Conservation (phyloP, 2,888 invertebrate species). For the Myathropa florea region DNA sequence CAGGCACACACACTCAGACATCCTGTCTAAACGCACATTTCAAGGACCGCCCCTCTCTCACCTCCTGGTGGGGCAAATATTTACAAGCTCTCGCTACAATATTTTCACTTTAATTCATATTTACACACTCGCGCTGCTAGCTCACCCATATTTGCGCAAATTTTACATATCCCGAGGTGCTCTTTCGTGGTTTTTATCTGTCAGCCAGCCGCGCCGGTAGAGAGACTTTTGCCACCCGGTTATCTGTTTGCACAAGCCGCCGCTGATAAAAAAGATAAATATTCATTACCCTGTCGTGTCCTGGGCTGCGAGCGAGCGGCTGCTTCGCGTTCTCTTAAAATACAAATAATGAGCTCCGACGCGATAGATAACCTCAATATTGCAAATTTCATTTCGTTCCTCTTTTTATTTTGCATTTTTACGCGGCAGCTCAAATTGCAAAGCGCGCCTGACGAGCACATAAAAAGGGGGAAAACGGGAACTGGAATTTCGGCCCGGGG, state of each 20-base stretch:
- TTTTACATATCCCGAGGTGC: not conserved
- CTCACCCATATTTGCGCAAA: not conserved
- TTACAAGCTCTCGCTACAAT: not conserved
- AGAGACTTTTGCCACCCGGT: not conserved
- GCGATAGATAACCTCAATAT: conserved; percentile 34
- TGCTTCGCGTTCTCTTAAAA: not conserved
- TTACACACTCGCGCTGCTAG: not conserved
- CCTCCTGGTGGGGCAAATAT: not conserved
- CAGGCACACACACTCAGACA: not conserved
- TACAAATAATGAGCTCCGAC: conserved; percentile 39
- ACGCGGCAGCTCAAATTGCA: not conserved
- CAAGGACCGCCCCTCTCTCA: not conserved
- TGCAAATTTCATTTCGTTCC: not conserved
- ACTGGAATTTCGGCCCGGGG: not conserved
- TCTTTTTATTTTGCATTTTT: conserved; percentile 8
- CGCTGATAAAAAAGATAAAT: not conserved
- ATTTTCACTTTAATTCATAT: not conserved
- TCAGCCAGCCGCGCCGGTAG: not conserved
- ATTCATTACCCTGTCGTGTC: not conserved
- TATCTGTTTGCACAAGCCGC: not conserved
- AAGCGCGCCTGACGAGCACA: not conserved
- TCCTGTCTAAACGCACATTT: too few species aligned
- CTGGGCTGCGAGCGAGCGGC: not conserved
- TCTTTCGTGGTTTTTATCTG: not conserved
- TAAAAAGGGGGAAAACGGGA: not conserved